phyloP scores from a whole-genome alignment of 64 coral and sea anemone genomes.

The Porites australiensis region DNA sequence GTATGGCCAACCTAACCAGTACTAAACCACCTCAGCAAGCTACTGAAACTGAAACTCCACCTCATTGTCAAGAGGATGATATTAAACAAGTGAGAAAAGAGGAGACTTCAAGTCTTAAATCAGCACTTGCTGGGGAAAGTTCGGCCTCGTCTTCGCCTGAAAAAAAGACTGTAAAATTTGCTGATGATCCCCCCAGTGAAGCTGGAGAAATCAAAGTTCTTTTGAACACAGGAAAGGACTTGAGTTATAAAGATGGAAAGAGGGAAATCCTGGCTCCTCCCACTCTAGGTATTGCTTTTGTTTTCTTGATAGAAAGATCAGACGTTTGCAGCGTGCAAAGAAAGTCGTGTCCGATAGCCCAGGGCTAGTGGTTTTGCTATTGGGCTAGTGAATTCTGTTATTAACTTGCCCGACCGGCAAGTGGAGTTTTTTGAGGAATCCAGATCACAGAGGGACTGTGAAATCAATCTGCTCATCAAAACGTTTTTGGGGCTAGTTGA shows the following conservation, averaged over 20 bases:
- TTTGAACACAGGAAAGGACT: constrained; percentile 1
- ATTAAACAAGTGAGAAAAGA: background rate
- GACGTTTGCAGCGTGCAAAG: background rate
- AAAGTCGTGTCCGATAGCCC: too few relatives aligned
- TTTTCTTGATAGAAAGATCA: background rate
- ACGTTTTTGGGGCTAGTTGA: too few relatives aligned
- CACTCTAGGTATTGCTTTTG: background rate
- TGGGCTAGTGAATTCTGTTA: too few relatives aligned
- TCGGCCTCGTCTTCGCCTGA: constrained; percentile 2
- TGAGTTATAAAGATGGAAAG: constrained; percentile 32
- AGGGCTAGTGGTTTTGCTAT: too few relatives aligned
- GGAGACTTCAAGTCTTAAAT: constrained; percentile 27
- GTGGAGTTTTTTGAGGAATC: too few relatives aligned
- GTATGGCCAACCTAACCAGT: constrained; percentile 11
- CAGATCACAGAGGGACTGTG: too few relatives aligned
- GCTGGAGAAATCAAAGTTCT: constrained; percentile 10
- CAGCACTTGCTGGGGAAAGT: constrained; percentile 18
- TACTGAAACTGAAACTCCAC: background rate
- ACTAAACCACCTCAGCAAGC: background rate
- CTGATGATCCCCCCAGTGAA: constrained; percentile 47
- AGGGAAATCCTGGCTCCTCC: constrained; percentile 20
- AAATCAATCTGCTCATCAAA: too few relatives aligned
- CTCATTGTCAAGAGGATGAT: background rate
- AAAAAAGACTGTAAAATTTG: constrained; percentile 79
- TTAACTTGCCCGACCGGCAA: too few relatives aligned